These are phyloP conservation scores for Molossus alvarezi DNA, from an alignment of 2,797 vertebrate species.

Conservation along the genomic window DNA sequence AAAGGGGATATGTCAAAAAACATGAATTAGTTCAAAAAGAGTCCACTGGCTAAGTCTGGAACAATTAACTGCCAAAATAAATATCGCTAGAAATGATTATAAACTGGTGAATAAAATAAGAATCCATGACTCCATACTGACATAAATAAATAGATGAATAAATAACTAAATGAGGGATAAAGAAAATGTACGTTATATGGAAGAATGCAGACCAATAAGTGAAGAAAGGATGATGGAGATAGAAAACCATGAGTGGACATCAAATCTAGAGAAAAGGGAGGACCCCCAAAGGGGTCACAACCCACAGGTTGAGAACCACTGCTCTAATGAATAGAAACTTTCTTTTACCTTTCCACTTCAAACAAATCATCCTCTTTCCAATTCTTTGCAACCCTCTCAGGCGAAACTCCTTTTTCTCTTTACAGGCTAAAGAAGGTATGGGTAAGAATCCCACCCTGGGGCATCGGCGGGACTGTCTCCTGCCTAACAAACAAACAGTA, in stretches of 20 bases:
- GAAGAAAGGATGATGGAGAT: not conserved
- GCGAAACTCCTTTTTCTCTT: too few relatives aligned
- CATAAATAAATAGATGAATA: not conserved
- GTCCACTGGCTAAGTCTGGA: not conserved
- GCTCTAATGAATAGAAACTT: too few relatives aligned
- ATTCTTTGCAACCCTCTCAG: too few relatives aligned
- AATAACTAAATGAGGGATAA: not conserved
- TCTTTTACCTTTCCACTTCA: too few relatives aligned
- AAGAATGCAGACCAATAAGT: not conserved
- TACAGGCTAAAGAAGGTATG: too few relatives aligned
- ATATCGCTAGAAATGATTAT: not conserved
- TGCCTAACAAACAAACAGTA: too few relatives aligned
- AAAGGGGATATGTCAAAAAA: not conserved
- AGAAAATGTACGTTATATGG: not conserved
- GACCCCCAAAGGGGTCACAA: too few relatives aligned
- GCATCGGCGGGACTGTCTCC: too few relatives aligned
- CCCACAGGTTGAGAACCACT: too few relatives aligned
- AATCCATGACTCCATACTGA: not conserved
- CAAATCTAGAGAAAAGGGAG: too few relatives aligned
- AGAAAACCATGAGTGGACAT: not conserved
- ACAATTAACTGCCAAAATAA: constrained; percentile 11
- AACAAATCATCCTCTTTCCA: too few relatives aligned
- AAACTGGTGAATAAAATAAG: not conserved
- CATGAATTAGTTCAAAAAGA: not conserved
- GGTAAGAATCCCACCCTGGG: too few relatives aligned